phyloP scores from a whole-genome alignment of 2,113 vertebrate genomes.

The Zosterops japonicus region DNA sequence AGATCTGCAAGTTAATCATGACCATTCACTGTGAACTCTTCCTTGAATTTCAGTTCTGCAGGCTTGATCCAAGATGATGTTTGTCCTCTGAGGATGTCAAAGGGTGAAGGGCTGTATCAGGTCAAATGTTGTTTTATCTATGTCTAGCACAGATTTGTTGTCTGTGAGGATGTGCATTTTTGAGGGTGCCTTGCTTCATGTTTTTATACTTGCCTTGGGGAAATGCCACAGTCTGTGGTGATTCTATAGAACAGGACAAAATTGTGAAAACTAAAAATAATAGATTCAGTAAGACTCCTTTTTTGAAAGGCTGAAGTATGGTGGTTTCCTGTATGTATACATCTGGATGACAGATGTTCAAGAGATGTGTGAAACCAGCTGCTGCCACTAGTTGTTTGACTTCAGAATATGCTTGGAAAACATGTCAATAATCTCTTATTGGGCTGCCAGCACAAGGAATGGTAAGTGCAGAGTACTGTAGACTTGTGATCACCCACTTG shows the following conservation, averaged over 20 bases:
- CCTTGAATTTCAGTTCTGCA: not conserved
- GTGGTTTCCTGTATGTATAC: rapidly evolving
- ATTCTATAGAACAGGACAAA: not conserved
- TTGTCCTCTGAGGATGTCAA: not conserved
- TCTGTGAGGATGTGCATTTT: not conserved
- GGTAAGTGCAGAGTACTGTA: not conserved
- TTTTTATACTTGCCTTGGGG: not conserved
- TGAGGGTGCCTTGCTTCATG: not conserved
- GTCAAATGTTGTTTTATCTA: not conserved
- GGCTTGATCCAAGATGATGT: not conserved
- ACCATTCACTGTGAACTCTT: not conserved
- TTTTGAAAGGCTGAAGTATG: not conserved
- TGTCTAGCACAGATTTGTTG: not conserved
- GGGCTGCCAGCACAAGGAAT: not conserved
- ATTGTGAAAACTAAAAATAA: rapidly evolving
- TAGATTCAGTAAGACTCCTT: not conserved
- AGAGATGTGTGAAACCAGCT: not conserved
- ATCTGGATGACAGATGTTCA: not conserved
- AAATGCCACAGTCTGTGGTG: not conserved
- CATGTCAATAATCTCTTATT: rapidly evolving
- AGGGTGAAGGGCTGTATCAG: not conserved
- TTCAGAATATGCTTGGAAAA: not conserved
- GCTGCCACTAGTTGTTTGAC: not conserved
- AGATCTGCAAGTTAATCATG: not conserved
- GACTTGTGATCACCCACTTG: not conserved